Conservation (phyloP, 2,113 vertebrate genomes). For the Tragulus kanchil region DNA sequence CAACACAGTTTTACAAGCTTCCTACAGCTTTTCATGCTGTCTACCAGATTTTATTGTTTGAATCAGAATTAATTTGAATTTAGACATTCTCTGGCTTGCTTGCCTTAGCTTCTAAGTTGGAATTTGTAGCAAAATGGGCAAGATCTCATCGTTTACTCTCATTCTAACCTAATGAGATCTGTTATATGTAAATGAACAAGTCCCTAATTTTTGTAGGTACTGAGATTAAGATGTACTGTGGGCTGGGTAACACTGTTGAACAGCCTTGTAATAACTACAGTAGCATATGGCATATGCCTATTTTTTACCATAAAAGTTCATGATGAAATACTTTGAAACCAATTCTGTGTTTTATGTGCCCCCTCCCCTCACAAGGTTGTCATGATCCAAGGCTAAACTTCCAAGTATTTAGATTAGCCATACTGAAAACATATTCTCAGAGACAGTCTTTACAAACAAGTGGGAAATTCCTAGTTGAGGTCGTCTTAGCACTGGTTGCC, state of each 20-base stretch:
- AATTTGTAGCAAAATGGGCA: constrained; percentile 27
- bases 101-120: not conserved
- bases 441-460: not conserved
- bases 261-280: not conserved
- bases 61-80: constrained; percentile 39
- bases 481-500: not conserved
- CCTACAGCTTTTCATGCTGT: not conserved
- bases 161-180: not conserved
- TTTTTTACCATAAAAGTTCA: not conserved
- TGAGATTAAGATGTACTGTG: not conserved
- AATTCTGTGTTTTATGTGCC: not conserved
- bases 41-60: constrained; percentile 33
- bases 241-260: not conserved
- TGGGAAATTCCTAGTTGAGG: not conserved
- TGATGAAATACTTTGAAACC: not conserved
- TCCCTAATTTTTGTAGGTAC: not conserved
- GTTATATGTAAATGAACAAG: not conserved
- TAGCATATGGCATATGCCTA: not conserved
- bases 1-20: constrained; percentile 4
- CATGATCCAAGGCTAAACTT: not conserved
- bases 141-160: not conserved
- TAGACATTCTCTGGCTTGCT: not conserved
- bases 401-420: not conserved
- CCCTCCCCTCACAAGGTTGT: not conserved
- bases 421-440: not conserved